A percentile compares a stretch with the other conserved stretches of the same genome.
These are phyloP conservation scores for Pseudomugil gertrudae DNA, from an alignment of 2,797 vertebrate species.

Conservation along the genomic window DNA sequence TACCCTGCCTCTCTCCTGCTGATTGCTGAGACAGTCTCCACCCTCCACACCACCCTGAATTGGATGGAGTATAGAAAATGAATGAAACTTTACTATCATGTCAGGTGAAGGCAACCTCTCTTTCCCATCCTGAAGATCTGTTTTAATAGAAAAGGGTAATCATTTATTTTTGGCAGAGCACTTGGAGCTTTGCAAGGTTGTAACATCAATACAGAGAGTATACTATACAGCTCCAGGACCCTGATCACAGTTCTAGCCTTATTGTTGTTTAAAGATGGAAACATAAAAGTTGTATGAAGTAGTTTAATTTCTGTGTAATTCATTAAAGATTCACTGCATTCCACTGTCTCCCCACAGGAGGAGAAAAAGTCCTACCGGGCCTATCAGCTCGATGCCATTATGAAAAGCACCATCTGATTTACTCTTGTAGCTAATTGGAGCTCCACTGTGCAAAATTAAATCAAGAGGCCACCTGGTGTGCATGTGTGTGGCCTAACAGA, in stretches of 20 bases:
- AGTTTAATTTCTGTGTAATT: conserved; percentile 42
- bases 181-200: too few relatives aligned
- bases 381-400: conserved; percentile 45
- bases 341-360: conserved; percentile 34
- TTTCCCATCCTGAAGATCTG: too few relatives aligned
- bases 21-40: too few relatives aligned
- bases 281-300: conserved; percentile 30
- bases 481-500: conserved; percentile 23
- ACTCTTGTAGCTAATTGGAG: conserved; percentile 65
- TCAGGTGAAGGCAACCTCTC: too few relatives aligned
- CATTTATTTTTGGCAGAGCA: too few relatives aligned
- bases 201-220: background rate
- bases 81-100: too few relatives aligned
- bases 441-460: conserved; percentile 73
- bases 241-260: background rate
- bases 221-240: background rate
- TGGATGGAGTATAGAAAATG: too few relatives aligned
- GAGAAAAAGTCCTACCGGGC: conserved; percentile 31
- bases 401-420: conserved; percentile 66
- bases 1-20: too few relatives aligned
- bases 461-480: conserved; percentile 65
- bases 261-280: too few relatives aligned
- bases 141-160: too few relatives aligned
- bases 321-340: conserved; percentile 21
- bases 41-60: too few relatives aligned